Percentiles rank a stretch among this genome's conserved stretches.
phyloP scores from a whole-genome alignment of 1,140 invertebrate species.

The Solen grandis region DNA sequence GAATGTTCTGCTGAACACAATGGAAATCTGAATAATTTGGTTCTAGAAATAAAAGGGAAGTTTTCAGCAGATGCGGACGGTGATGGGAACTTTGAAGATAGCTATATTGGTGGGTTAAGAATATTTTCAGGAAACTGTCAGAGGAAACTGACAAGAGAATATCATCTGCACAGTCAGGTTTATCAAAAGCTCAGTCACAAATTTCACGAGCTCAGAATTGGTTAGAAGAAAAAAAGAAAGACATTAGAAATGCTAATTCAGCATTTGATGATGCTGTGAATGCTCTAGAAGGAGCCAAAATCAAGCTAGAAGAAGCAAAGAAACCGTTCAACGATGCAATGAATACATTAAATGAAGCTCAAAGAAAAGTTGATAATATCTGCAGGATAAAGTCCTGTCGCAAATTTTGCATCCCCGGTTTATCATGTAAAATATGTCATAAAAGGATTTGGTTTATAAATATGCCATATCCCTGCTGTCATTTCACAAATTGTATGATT shows the following conservation, averaged over 20 bases:
- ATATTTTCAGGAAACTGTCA: slow-evolving; percentile 1
- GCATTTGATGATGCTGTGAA: slow-evolving; percentile 26
- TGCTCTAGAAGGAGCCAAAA: slow-evolving; percentile 24
- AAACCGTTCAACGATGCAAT: slow-evolving; percentile 24
- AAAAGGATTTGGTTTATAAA: slow-evolving; percentile 15
- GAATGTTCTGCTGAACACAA: background rate
- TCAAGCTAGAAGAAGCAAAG: slow-evolving; percentile 37
- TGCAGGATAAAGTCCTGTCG: slow-evolving; percentile 20
- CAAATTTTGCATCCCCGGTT: slow-evolving; percentile 18
- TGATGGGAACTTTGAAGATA: slow-evolving; percentile 14
- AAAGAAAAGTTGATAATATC: slow-evolving; percentile 34
- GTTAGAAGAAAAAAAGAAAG: slow-evolving; percentile 33
- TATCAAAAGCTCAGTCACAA: slow-evolving; percentile 1
- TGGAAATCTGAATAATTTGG: background rate
- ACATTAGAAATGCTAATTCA: slow-evolving; percentile 1
- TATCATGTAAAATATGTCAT: slow-evolving; percentile 27
- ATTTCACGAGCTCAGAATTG: slow-evolving; percentile 31
- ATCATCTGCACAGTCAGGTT: slow-evolving; percentile 8
- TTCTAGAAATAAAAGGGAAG: background rate
- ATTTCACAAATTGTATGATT: slow-evolving; percentile 43
- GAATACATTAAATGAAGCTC: slow-evolving; percentile 25
- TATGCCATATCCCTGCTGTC: slow-evolving; percentile 37
- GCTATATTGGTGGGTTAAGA: slow-evolving; percentile 11
- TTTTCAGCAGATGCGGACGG: slow-evolving; percentile 24
- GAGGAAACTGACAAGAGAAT: slow-evolving; percentile 30